Conservation (phyloP, 2,888 invertebrate genomes). For the Temnothorax rugatulus region DNA sequence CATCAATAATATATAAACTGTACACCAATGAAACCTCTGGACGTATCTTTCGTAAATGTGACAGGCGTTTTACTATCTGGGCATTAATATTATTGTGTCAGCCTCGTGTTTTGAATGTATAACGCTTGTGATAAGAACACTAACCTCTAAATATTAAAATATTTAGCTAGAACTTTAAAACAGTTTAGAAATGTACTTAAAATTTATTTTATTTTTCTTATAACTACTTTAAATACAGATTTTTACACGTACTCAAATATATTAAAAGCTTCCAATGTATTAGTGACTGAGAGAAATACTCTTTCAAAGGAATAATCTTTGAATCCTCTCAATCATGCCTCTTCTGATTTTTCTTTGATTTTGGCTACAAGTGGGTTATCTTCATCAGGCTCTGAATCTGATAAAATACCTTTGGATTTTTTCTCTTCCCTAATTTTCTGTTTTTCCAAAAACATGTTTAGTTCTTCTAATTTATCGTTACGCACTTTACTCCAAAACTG, state of each 20-base stretch:
- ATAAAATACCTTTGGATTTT: conserved; percentile 77
- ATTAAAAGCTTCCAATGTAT: background rate
- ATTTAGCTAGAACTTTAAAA: conserved; percentile 7
- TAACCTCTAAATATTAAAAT: conserved; percentile 6
- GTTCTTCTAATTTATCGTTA: conserved; percentile 77
- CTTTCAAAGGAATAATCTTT: background rate
- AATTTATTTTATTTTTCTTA: background rate
- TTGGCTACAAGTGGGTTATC: conserved; percentile 80
- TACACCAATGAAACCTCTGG: too few species aligned
- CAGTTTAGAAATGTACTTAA: background rate
- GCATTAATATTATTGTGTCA: background rate
- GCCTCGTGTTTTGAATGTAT: background rate
- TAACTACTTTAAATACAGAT: too few species aligned
- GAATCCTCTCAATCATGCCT: conserved; percentile 18
- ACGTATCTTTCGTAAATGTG: too few species aligned
- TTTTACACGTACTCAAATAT: background rate
- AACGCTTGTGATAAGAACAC: background rate
- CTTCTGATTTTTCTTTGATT: conserved; percentile 58
- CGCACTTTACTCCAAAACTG: conserved; percentile 79
- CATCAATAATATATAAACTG: too few species aligned
- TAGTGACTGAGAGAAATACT: background rate
- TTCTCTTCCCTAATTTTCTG: conserved; percentile 80
- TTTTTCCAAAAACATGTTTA: conserved; percentile 80
- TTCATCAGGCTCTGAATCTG: conserved; percentile 82
- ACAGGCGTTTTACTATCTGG: too few species aligned